Percentiles rank a stretch among this genome's conserved stretches.
These are phyloP conservation scores for Chionoecetes opilio DNA, from an alignment of 1,140 invertebrate species.

Conservation along the genomic window DNA sequence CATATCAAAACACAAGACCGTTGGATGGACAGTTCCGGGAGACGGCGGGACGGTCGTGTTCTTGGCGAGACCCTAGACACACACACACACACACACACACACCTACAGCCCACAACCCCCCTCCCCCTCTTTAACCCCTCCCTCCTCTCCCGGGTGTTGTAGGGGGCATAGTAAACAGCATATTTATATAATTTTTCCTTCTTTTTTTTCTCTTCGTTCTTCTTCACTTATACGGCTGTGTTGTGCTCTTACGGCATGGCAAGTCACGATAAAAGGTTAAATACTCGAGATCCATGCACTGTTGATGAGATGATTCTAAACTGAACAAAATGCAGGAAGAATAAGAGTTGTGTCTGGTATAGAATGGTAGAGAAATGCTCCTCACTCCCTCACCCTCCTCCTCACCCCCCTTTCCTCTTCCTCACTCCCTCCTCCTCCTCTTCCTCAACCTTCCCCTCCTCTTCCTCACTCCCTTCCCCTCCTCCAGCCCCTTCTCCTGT, in stretches of 20 bases:
- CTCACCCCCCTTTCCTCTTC: not conserved
- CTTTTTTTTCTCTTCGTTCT: not conserved
- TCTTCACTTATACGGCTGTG: not conserved
- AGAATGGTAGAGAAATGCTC: not conserved
- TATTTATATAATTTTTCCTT: not conserved
- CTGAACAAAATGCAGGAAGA: not conserved
- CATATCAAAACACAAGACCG: not conserved
- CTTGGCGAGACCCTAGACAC: not conserved
- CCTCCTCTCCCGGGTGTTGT: not conserved
- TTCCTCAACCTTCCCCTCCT: not conserved
- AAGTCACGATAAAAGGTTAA: no score
- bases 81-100: no score
- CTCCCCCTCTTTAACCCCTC: not conserved
- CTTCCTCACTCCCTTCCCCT: not conserved
- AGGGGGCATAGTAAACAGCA: not conserved
- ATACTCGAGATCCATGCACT: no score
- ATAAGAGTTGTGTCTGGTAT: not conserved
- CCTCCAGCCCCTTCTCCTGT: not conserved
- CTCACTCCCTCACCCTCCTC: not conserved
- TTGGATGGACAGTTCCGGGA: conserved; percentile 18
- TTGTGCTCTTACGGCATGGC: no score
- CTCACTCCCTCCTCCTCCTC: not conserved
- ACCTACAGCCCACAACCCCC: not conserved
- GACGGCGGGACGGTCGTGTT: not conserved
- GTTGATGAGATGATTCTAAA: not conserved